These are phyloP conservation scores for Caenorhabditis sp. DNA, from an alignment of 2,888 invertebrate species.

Conservation along the genomic window DNA sequence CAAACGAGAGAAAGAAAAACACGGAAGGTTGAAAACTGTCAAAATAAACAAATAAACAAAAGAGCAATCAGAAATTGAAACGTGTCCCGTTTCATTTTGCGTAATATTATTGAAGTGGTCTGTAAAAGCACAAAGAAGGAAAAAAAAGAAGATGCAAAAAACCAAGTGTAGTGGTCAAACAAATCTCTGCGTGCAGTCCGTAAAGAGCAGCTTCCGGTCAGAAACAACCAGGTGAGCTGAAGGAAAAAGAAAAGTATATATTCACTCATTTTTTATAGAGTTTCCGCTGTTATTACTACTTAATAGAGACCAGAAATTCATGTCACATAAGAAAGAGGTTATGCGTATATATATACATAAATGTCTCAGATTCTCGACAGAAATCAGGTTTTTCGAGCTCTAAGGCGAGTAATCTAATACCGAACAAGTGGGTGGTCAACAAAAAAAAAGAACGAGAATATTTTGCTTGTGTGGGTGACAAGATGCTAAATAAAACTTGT, in stretches of 20 bases:
- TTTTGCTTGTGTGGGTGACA: neutral
- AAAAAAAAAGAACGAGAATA: neutral
- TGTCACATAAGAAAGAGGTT: neutral
- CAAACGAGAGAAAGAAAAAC: neutral
- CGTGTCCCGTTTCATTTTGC: neutral
- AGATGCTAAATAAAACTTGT: neutral
- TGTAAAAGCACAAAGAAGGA: neutral
- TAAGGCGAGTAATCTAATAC: neutral
- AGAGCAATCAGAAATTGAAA: neutral
- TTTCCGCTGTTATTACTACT: neutral
- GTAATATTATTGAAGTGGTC: neutral
- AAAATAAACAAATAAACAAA: neutral
- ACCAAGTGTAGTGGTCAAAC: neutral
- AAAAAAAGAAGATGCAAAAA: neutral
- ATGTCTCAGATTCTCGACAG: neutral
- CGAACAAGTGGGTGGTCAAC: neutral
- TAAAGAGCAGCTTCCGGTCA: neutral
- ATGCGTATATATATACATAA: neutral
- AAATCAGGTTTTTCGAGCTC: neutral
- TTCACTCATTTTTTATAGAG: neutral
- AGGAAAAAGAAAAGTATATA: neutral
- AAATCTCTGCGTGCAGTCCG: neutral
- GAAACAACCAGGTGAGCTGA: neutral
- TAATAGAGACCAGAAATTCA: too few relatives aligned
- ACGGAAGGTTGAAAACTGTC: neutral